Percentiles rank a stretch among this genome's conserved stretches.
phyloP scores from a whole-genome alignment of 92 coral and sea anemone species.

The Palythoa grandis region DNA sequence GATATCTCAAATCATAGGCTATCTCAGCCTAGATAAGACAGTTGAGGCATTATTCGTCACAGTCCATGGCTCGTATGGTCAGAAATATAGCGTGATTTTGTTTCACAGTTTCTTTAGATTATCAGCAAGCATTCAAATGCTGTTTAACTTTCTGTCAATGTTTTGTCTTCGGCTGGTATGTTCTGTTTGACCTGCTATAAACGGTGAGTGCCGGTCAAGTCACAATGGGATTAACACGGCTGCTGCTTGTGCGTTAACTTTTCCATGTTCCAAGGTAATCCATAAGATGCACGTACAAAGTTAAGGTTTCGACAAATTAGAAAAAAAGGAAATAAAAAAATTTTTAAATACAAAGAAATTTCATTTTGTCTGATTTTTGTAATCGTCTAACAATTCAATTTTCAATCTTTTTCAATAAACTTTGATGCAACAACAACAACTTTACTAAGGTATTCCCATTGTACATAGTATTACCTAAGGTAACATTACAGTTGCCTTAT shows the following conservation, averaged over 20 bases:
- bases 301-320: not conserved
- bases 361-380: not conserved
- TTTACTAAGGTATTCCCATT: too few relatives aligned
- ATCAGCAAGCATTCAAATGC: not conserved
- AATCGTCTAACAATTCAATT: not conserved
- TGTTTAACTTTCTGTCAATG: slow-evolving; percentile 26
- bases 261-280: not conserved
- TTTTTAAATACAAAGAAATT: not conserved
- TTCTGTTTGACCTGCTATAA: slow-evolving; percentile 24
- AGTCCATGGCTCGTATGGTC: not conserved
- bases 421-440: not conserved
- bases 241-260: not conserved
- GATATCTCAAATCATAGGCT: not conserved
- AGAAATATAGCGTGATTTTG: slow-evolving; percentile 3
- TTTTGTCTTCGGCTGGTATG: slow-evolving; percentile 26
- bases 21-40: not conserved
- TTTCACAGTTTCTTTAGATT: slow-evolving; percentile 6
- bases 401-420: not conserved
- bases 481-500: too few relatives aligned
- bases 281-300: not conserved
- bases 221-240: slow-evolving; percentile 15
- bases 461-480: too few relatives aligned
- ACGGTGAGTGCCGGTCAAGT: slow-evolving; percentile 1
- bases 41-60: not conserved
- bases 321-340: not conserved